Base-by-base conservation (phyloP, 2,113 vertebrate genomes). In the Centropus unirufus region DNA sequence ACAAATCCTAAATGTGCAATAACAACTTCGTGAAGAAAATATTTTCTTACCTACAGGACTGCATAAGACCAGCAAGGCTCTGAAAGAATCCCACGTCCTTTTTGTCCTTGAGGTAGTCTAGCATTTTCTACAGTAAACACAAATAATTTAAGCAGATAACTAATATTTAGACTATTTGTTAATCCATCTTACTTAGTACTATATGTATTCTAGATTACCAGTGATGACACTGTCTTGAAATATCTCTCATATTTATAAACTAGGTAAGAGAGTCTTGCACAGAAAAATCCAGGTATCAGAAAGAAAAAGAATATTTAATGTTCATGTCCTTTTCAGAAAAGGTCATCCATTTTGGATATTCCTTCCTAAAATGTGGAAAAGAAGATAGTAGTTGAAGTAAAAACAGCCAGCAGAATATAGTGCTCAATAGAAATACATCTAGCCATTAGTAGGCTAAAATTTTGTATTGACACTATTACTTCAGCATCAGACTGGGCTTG, bases 11-110 rank as follows among this genome's bases (percentile, higher is more conserved):
- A 73, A 86, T 79, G 12, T 4, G 49, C 87, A 93, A 40, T 20
- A 83, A 75, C 21, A 26, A 4, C 12, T 17, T 57, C 55, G 91
- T 32, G 7, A 86, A 57, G 23, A n/a, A 8, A 2, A 6, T 27
- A 14, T 30, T 61, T 67, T 58, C 97, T 98, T 98, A 99, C 99
- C 99, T 99, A 97, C 99, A 99, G 16, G 98, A 99, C 97, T 99
- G 99, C 99, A 99, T 99, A 66, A 99, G 98, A 73, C 99, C 99
- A 18, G 99, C 99, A 91, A 99, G 98, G 76, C 99, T 99, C 96
- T 99, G 99, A 92, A 99, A 99, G 92, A 99, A 99, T 11, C 99
- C 99, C 66, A 99, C 99, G 20, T 99, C 99, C 92, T 99, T 99
- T 92, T 99, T 99, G 87, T 99, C 99, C 96, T 99, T 99, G 92